These are phyloP conservation scores for Brachionus sp. DNA, from an alignment of 1,140 invertebrate genomes.

Conservation along the genomic window DNA sequence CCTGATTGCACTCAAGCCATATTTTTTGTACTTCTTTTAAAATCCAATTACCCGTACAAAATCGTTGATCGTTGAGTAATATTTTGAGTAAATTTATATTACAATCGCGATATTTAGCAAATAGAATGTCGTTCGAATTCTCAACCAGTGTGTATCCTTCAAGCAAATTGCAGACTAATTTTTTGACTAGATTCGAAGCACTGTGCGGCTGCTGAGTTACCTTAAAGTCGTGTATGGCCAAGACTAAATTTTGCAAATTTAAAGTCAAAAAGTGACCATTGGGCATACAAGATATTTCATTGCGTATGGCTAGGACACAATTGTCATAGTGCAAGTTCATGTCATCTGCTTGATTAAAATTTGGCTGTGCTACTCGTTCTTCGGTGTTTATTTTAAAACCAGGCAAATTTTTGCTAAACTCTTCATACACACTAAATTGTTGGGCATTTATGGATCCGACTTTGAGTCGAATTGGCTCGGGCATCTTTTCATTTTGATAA, in stretches of 20 bases:
- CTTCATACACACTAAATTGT: constrained; percentile 91
- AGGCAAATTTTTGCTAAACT: constrained; percentile 91
- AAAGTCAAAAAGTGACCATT: constrained; percentile 46
- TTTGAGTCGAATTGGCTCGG: constrained; percentile 43
- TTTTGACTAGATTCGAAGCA: constrained; percentile 30
- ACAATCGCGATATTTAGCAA: constrained; percentile 9
- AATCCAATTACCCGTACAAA: constrained; percentile 26
- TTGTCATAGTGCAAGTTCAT: constrained; percentile 36
- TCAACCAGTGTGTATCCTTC: constrained; percentile 26
- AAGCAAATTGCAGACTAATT: constrained; percentile 29
- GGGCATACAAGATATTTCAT: constrained; percentile 18
- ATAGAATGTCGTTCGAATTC: not conserved
- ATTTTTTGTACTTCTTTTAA: constrained; percentile 44
- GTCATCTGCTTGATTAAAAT: constrained; percentile 13
- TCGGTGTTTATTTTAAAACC: constrained; percentile 77
- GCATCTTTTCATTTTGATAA: constrained; percentile 42
- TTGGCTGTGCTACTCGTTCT: not conserved
- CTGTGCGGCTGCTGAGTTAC: not conserved
- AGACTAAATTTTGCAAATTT: constrained; percentile 49
- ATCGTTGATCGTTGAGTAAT: constrained; percentile 24
- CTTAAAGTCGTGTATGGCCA: constrained; percentile 43
- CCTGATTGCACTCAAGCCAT: constrained; percentile 74
- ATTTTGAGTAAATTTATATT: constrained; percentile 28
- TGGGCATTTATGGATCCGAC: constrained; percentile 76
- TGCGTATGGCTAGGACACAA: constrained; percentile 14